A percentile compares a stretch with the other conserved stretches of the same genome.
These are phyloP conservation scores for Mellivora capensis DNA, from an alignment of 2,113 vertebrate genomes.

Conservation along the genomic window DNA sequence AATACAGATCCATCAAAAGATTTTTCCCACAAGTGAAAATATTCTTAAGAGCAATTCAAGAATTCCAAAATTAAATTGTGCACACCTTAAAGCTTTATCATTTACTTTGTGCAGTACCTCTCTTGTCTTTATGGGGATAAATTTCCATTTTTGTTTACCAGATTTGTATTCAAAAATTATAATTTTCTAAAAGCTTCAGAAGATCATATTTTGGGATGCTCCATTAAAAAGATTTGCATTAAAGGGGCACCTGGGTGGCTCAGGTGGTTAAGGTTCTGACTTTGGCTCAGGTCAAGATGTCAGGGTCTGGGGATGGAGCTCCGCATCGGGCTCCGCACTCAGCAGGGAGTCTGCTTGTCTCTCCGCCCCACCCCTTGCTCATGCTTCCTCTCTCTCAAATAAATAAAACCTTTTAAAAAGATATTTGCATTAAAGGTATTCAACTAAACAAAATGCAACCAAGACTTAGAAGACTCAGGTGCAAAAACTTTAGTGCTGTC, in stretches of 20 bases:
- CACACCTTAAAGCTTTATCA: not conserved
- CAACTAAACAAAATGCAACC: not conserved
- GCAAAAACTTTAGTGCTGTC: not conserved
- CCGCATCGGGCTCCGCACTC: not conserved
- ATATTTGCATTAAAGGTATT: not conserved
- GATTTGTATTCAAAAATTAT: not conserved
- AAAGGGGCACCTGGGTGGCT: not conserved
- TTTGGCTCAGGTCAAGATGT: not conserved
- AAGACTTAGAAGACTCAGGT: not conserved
- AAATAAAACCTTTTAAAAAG: not conserved
- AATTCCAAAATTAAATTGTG: constrained; percentile 11
- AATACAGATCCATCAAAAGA: not conserved
- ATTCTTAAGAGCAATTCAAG: not conserved
- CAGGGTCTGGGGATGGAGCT: not conserved
- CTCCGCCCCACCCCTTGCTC: not conserved
- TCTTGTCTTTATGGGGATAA: not conserved
- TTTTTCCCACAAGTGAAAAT: not conserved
- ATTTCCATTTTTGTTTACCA: not conserved
- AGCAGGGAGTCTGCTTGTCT: not conserved
- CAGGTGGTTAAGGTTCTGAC: not conserved
- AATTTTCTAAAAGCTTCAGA: not conserved
- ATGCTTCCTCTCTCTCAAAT: not conserved
- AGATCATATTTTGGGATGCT: not conserved
- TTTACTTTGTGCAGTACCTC: not conserved
- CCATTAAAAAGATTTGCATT: not conserved